Evolutionary conservation across 2,888 invertebrate genomes (phyloP).

Genomic region (Apamea epomidion): DNA sequence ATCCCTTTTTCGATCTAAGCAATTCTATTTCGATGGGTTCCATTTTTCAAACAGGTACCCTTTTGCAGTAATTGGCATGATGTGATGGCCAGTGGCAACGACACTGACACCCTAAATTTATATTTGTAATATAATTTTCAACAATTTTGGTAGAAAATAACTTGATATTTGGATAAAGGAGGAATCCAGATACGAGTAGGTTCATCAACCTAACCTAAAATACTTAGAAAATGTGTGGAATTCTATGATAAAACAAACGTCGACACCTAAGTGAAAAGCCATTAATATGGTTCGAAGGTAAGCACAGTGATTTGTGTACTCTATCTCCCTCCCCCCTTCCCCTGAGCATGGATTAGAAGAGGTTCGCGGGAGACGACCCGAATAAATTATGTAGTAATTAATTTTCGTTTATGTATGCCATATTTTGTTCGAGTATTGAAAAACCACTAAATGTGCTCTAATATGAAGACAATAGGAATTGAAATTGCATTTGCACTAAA

Average conservation of each 20-base stretch:
- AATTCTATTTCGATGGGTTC: not conserved
- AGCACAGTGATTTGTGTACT: slow-evolving; percentile 38
- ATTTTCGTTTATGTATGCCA: slow-evolving; percentile 25
- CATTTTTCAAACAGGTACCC: not conserved
- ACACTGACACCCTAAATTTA: not conserved
- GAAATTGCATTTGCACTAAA: not conserved
- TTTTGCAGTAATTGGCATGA: not conserved
- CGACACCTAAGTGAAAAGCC: not conserved
- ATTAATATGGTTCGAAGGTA: slow-evolving; percentile 45
- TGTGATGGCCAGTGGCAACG: not conserved
- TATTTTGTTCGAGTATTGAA: slow-evolving; percentile 5
- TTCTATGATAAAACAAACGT: not conserved
- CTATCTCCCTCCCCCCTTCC: not conserved
- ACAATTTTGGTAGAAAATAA: not conserved
- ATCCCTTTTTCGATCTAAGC: slow-evolving; percentile 1
- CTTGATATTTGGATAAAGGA: not conserved
- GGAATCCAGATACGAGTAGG: not conserved
- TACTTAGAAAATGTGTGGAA: not conserved
- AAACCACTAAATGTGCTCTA: not conserved
- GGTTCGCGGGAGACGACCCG: slow-evolving; percentile 6
- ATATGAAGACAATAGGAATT: not conserved
- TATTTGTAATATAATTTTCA: not conserved
- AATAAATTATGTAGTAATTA: slow-evolving; percentile 49
- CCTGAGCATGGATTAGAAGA: slow-evolving; percentile 34
- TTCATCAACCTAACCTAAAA: not conserved